Evolutionary conservation across 2,797 vertebrate genomes (phyloP), one percentile per base, ranked within the genome.

Genomic region (Acridotheres tristis): DNA sequence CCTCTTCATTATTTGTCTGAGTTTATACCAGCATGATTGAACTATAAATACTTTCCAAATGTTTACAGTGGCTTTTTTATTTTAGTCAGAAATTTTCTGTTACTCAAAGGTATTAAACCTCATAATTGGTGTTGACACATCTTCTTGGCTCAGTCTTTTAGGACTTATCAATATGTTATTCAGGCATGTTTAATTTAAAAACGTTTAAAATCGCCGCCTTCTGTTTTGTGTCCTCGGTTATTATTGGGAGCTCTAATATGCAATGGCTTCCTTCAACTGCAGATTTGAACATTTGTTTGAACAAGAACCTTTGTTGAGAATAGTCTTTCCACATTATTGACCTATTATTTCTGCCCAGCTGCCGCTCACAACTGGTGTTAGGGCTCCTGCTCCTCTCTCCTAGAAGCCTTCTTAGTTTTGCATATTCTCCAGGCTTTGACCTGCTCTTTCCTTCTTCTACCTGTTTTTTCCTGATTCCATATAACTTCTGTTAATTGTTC

Each of bases 51-150:
- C 18, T 65, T 3, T 1, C 45, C 88, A 85, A 83, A 71, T 36
- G 4, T 36, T 53, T 71, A 40, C 6, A 68, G 22, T 0, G 1
- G 0, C 2, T 18, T 67, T 74, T 78, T 54, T 23, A 18, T 26
- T 69, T 55, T 10, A 55, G 16, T 40, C 22, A 67, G 22, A 82
- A 66, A 51, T 76, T 89, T 82, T 26, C 26, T 73, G 7, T 73
- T 82, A 45, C 73, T 26, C 34, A 55, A 54, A 42, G 34, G 8
- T 71, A 63, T 45, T 76, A 69, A 67, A 87, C 74, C 13, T 88
- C 30, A 16, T 3, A 22, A 59, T 3, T 62, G 13, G 27, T 59
- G 36, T 40, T 66, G 51, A 50, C n/a, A 38, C 8, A 53, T 59
- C 43, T 74, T 55, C 25, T 84, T 0, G 0, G 16, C 18, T 82